These are phyloP conservation scores for Lethenteron camtschaticum DNA, from an alignment of 2,113 vertebrate species.

Conservation along the genomic window DNA sequence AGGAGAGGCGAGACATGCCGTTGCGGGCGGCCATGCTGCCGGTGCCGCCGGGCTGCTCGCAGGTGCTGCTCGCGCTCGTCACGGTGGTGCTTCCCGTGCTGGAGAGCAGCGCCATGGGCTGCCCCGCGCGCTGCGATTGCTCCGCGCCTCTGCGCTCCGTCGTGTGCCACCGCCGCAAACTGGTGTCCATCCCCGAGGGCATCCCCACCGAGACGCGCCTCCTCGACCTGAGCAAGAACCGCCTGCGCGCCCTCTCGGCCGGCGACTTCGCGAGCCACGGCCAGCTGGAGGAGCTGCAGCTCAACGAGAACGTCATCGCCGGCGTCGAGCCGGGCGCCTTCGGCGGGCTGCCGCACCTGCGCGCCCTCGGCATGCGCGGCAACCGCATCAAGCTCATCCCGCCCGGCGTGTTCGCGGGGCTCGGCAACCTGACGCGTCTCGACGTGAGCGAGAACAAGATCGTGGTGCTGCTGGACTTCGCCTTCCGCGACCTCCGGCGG, in stretches of 20 bases:
- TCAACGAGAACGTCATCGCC: slow-evolving; percentile 72
- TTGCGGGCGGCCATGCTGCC: background rate
- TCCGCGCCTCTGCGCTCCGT: slow-evolving; percentile 32
- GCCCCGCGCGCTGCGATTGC: slow-evolving; percentile 73
- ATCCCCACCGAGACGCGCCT: slow-evolving; percentile 53
- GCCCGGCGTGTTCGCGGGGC: slow-evolving; percentile 56
- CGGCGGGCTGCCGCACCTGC: slow-evolving; percentile 43
- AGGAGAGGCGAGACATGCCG: background rate
- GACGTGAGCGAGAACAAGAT: slow-evolving; percentile 88
- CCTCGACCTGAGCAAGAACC: slow-evolving; percentile 69
- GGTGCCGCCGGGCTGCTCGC: background rate
- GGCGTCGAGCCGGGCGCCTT: slow-evolving; percentile 79
- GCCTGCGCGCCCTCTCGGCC: slow-evolving; percentile 65
- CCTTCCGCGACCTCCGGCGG: slow-evolving; percentile 61
- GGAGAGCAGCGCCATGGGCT: slow-evolving; percentile 18
- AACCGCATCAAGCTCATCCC: slow-evolving; percentile 83
- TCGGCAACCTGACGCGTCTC: slow-evolving; percentile 62
- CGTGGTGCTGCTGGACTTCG: slow-evolving; percentile 76
- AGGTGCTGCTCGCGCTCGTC: background rate
- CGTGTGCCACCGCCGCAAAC: slow-evolving; percentile 49
- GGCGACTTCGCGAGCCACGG: slow-evolving; percentile 45
- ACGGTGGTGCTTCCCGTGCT: slow-evolving; percentile 9
- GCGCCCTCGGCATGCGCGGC: slow-evolving; percentile 40
- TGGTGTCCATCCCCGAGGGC: slow-evolving; percentile 56
- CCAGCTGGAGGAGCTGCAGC: slow-evolving; percentile 58